Evolutionary conservation across 1,140 invertebrate species (phyloP), one percentile per base, ranked within the genome.

Genomic region (Drosophila chauvacae): DNA sequence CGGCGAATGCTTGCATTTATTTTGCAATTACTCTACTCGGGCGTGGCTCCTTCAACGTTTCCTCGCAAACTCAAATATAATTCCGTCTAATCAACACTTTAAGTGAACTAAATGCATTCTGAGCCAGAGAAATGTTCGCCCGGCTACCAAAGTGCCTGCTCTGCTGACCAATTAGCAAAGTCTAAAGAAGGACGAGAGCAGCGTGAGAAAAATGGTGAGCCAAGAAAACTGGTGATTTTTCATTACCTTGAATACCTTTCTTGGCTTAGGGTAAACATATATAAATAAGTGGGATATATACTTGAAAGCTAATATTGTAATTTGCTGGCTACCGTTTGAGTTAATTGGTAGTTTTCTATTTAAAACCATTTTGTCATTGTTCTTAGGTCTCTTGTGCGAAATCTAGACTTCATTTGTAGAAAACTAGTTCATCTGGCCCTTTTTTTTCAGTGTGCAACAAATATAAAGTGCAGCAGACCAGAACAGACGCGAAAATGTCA

Each of bases 151-250:
- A 70, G 66, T 70, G 71, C 59, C 47, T 50, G 53, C 70, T 63
- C 61, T 77, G 62, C 79, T 72, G 76, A 62, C 83, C 82, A 86
- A 86, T 86, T 86, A 86, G 71, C 65, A 55, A 58, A 72, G 62
- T 84, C 77, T 62, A 60, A 42, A 62, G 70, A 28, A 41, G 60
- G 57, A 64, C 41, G 35, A 57, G 57, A 56, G 60, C 42, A 57
- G 48, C 58, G 62, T 53, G 51, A 64, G 53, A 56, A 39, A 56
- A 77, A 64, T 26, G 18, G 30, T 33, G 42, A 42, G 62, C 41
- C 57, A 42, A 33, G 33, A 11, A 20, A 69, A 42, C 16, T 9
- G 1, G 2, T 18, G 4, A 33, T 33, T 18, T 33, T 33, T 30
- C 6, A 4, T 51, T 13, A 7, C 16, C 26, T n/a, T 2, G 4